These are phyloP conservation scores for Saturnia japonica DNA, from an alignment of 2,888 invertebrate species.

Conservation along the genomic window DNA sequence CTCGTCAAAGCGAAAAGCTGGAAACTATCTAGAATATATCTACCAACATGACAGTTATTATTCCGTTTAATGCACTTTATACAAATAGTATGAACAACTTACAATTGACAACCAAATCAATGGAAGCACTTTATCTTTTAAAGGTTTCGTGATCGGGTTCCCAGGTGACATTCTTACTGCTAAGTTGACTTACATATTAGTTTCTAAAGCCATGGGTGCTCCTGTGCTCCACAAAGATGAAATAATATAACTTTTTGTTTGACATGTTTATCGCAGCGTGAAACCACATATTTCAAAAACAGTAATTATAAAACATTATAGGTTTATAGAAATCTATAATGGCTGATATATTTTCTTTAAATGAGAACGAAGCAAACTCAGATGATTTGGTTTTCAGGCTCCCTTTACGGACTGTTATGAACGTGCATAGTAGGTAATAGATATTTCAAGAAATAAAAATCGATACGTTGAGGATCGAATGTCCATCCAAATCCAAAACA, in stretches of 20 bases:
- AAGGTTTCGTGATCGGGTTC: slow-evolving; percentile 81
- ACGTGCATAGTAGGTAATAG: too few species aligned
- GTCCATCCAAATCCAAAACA: too few species aligned
- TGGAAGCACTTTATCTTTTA: slow-evolving; percentile 85
- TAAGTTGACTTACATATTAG: slow-evolving; percentile 88
- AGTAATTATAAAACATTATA: too few species aligned
- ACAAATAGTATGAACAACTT: slow-evolving; percentile 49
- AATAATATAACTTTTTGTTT: slow-evolving; percentile 10
- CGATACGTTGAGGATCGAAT: too few species aligned
- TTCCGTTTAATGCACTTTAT: not conserved
- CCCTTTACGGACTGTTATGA: too few species aligned
- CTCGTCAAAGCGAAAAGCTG: too few species aligned
- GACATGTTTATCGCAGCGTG: not conserved
- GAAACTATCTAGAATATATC: too few species aligned
- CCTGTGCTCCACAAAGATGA: slow-evolving; percentile 81
- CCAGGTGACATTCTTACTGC: slow-evolving; percentile 84
- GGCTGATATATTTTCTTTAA: too few species aligned
- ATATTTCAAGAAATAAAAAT: too few species aligned
- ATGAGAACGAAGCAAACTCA: too few species aligned
- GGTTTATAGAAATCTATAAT: too few species aligned
- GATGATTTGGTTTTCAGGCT: too few species aligned
- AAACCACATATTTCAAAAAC: not conserved
- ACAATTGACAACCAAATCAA: slow-evolving; percentile 88
- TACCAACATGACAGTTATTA: not conserved
- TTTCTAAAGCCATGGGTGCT: slow-evolving; percentile 83